Evolutionary conservation across 2,113 vertebrate genomes (phyloP).

Genomic region (Rhizomys pruinosus): DNA sequence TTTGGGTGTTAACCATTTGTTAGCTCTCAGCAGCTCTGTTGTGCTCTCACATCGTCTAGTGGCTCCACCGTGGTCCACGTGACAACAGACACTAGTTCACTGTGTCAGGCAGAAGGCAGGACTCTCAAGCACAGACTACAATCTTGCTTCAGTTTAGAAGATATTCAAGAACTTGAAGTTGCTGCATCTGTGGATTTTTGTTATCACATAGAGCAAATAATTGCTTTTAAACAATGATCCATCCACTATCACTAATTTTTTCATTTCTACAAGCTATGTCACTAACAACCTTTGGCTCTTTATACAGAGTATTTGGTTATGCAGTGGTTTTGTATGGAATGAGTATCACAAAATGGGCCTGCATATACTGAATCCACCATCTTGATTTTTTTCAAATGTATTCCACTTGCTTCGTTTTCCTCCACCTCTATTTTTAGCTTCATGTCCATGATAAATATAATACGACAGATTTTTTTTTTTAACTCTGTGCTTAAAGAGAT

Average conservation of each 20-base stretch:
- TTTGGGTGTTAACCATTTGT: background rate
- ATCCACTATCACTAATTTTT: conserved; percentile 71
- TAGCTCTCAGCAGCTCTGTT: background rate
- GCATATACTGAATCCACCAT: background rate
- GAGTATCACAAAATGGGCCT: conserved; percentile 20
- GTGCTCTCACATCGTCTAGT: background rate
- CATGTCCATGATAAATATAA: conserved; percentile 22
- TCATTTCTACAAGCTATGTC: conserved; percentile 64
- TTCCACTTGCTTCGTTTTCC: conserved; percentile 47
- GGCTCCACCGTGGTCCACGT: background rate
- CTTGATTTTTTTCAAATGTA: conserved; percentile 41
- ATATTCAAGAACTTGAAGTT: background rate
- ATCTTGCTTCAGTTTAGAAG: conserved; percentile 23
- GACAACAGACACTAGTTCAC: background rate
- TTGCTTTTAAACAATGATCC: conserved; percentile 60
- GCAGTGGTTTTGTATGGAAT: conserved; percentile 13
- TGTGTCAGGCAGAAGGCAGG: background rate
- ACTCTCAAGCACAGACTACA: background rate
- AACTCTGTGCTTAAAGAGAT: background rate
- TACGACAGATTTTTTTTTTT: conserved; percentile 33
- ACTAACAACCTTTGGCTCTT: conserved; percentile 73
- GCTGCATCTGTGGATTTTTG: conserved; percentile 63
- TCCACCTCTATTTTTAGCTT: conserved; percentile 51
- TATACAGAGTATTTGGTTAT: conserved; percentile 74
- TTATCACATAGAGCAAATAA: conserved; percentile 73